phyloP scores from a whole-genome alignment of 2,888 invertebrate genomes.

The Oligia latruncula region DNA sequence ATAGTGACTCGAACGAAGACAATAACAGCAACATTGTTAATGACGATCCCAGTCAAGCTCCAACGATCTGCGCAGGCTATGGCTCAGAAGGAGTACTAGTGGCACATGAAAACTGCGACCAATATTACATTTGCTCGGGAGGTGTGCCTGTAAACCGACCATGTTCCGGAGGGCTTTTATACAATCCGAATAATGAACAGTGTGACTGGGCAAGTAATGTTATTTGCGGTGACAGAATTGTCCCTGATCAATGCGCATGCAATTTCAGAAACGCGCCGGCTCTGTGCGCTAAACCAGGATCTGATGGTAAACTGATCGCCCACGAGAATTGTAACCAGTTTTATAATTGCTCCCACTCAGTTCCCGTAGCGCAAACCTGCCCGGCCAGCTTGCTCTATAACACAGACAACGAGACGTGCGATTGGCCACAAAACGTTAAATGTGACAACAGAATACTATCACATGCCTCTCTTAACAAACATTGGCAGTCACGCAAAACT shows the following conservation, averaged over 20 bases:
- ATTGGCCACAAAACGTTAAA: slow-evolving; percentile 67
- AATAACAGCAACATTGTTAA: slow-evolving; percentile 34
- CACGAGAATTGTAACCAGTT: slow-evolving; percentile 73
- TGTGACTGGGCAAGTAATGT: slow-evolving; percentile 76
- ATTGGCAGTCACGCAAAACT: slow-evolving; percentile 49
- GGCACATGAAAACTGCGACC: slow-evolving; percentile 74
- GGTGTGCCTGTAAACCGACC: slow-evolving; percentile 66
- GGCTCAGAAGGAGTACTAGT: slow-evolving; percentile 70
- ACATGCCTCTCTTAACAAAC: slow-evolving; percentile 59
- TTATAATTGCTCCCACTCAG: slow-evolving; percentile 64
- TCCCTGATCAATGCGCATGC: slow-evolving; percentile 62
- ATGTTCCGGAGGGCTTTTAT: slow-evolving; percentile 69
- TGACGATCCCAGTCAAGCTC: slow-evolving; percentile 68
- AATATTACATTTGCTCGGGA: slow-evolving; percentile 73
- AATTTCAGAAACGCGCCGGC: slow-evolving; percentile 65
- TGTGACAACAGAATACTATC: slow-evolving; percentile 55
- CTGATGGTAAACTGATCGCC: slow-evolving; percentile 66
- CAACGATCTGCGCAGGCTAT: slow-evolving; percentile 65
- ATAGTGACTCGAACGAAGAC: slow-evolving; percentile 33
- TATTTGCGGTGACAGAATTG: slow-evolving; percentile 69
- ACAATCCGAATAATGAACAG: slow-evolving; percentile 64
- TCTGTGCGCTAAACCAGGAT: slow-evolving; percentile 61
- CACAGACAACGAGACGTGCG: slow-evolving; percentile 60
- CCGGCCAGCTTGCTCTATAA: slow-evolving; percentile 62
- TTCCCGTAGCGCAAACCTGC: slow-evolving; percentile 64